phyloP scores from a whole-genome alignment of 2,888 invertebrate genomes.

The Sminthurides aquaticus region DNA sequence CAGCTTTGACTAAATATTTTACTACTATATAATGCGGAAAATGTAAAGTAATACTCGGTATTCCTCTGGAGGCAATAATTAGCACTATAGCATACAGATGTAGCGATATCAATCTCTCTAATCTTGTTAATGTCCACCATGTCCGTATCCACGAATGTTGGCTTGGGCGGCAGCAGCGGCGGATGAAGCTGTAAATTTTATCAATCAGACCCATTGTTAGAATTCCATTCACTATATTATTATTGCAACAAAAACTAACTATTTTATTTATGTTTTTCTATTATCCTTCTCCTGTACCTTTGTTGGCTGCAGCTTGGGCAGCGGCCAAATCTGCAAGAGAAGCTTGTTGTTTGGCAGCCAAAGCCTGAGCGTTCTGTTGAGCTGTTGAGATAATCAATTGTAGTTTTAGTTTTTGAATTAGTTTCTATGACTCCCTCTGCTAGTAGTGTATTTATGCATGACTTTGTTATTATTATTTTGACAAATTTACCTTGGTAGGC shows the following conservation, averaged over 20 bases:
- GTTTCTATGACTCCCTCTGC: too few species aligned
- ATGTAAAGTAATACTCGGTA: not conserved
- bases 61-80: not conserved
- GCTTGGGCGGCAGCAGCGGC: slow-evolving; percentile 42
- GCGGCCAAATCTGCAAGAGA: slow-evolving; percentile 38
- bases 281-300: too few species aligned
- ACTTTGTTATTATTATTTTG: too few species aligned
- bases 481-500: slow-evolving; percentile 38
- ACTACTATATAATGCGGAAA: not conserved
- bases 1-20: not conserved
- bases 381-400: slow-evolving; percentile 19
- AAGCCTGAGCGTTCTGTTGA: slow-evolving; percentile 42
- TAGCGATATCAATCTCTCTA: not conserved
- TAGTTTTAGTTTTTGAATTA: not conserved
- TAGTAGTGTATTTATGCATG: too few species aligned
- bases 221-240: not conserved
- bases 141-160: slow-evolving; percentile 37
- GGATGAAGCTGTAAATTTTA: slow-evolving; percentile 28
- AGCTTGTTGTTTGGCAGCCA: slow-evolving; percentile 42
- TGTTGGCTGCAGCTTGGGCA: slow-evolving; percentile 37
- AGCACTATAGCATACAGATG: not conserved
- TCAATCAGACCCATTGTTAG: not conserved
- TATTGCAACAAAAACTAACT: too few species aligned
- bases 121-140: slow-evolving; percentile 28
- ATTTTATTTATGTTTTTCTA: too few species aligned